Evolutionary conservation across 2,113 vertebrate genomes (phyloP), one percentile per base, ranked within the genome.

Genomic region (Pteropus alecto): DNA sequence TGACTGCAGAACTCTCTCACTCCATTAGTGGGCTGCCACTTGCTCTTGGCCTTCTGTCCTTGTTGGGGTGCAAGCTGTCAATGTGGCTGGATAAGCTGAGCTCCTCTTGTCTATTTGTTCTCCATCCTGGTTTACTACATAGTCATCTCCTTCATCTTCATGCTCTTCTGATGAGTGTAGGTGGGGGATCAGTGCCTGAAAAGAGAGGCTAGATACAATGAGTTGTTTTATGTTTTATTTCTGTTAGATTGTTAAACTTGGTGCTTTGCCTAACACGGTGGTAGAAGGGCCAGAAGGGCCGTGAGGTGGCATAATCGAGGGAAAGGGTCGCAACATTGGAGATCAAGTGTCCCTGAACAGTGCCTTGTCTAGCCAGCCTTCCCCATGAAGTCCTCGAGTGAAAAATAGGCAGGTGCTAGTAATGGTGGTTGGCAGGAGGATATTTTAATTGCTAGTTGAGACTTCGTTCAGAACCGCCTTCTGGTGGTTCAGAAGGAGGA

Each of bases 1-100:
- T 88, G 93, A 74, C 93, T 90, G 74, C 83, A 33, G 81, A 78
- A 71, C 35, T 79, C 83, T 78, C 48, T 93, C 87, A 43, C 46
- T 79, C 35, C 33, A 58, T 94, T 30, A 26, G 26, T 56, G 88
- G 90, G 74, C 96, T 96, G 95, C 68, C 60, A 12, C n/a, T 58
- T 91, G 92, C 84, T 96, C 76, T 92, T 84, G 73, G 78, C 86
- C 76, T 65, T 91, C 28, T 94, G 92, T 93, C 81, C 12, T 95
- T 65, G 87, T 79, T 68, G 92, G 81, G 74, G 7, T 94, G 12
- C 35, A 86, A 4, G n/a, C 51, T 76, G 82, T 96, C 67, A n/a
- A 0, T 82, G 83, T 96, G 95, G 77, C 95, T 96, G 90, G 38
- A 18, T 60, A 46, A 38, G 19, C 67, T 91, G 87, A 92, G 68